These are phyloP conservation scores for Falcunculus frontatus DNA, from an alignment of 2,113 vertebrate genomes.

Conservation along the genomic window DNA sequence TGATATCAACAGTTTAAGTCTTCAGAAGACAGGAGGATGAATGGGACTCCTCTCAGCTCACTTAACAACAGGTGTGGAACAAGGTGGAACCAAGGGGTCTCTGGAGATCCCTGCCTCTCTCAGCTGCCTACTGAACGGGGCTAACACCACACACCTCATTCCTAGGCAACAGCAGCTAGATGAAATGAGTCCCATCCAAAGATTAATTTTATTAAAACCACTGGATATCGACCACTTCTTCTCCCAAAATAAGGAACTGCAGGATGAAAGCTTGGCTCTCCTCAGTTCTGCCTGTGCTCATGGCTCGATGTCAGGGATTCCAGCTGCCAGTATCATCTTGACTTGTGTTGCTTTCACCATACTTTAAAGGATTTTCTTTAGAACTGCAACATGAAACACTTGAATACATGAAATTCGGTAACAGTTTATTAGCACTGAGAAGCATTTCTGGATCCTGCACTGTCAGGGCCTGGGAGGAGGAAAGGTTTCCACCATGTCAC, in stretches of 20 bases:
- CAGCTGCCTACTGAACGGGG: neutral
- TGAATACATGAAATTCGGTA: neutral
- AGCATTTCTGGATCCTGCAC: neutral
- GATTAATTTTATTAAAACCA: neutral
- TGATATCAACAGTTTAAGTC: neutral
- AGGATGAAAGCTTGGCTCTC: neutral
- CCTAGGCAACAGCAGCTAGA: neutral
- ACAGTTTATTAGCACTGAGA: neutral
- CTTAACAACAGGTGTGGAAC: neutral
- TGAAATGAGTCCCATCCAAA: neutral
- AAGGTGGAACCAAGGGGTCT: neutral
- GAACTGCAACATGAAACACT: neutral
- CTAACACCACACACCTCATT: neutral
- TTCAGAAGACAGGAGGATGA: neutral
- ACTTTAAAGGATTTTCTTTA: slow-evolving; percentile 22
- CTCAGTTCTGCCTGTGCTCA: neutral
- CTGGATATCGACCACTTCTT: neutral
- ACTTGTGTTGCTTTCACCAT: neutral
- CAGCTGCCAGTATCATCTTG: slow-evolving; percentile 23
- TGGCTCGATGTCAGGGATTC: neutral
- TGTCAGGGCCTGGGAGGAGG: neutral
- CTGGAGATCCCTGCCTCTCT: neutral
- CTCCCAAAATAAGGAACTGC: neutral
- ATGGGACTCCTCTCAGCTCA: neutral
- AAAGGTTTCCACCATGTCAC: neutral